A percentile compares a stretch with the other conserved stretches of the same genome.
Evolutionary conservation across 2,888 invertebrate genomes (phyloP).

Genomic region (Caradrina kadenii): DNA sequence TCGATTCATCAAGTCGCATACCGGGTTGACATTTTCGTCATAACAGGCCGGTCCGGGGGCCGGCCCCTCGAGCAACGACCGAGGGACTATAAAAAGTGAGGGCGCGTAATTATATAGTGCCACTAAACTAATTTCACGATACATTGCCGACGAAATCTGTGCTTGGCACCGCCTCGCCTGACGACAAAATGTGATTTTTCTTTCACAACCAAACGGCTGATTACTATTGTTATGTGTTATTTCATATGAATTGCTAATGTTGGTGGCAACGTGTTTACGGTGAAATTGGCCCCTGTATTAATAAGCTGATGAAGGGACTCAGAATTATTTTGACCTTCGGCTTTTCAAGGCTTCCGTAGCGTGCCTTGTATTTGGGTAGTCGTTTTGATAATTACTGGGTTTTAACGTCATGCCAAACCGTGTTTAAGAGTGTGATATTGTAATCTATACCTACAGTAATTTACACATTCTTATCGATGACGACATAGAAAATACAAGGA

Average conservation of each 20-base stretch:
- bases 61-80: constrained; percentile 65
- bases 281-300: constrained; percentile 76
- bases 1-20: constrained; percentile 89
- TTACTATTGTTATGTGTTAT: constrained; percentile 88
- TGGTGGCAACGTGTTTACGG: constrained; percentile 73
- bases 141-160: constrained; percentile 90
- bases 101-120: constrained; percentile 90
- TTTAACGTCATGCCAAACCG: constrained; percentile 49
- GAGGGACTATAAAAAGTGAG: constrained; percentile 87
- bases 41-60: constrained; percentile 81
- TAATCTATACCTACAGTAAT: constrained; percentile 41
- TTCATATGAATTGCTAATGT: constrained; percentile 88
- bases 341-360: constrained; percentile 71
- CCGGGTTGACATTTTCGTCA: constrained; percentile 89
- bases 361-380: constrained; percentile 56
- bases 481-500: constrained; percentile 4
- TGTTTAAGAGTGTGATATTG: constrained; percentile 41
- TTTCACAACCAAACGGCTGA: constrained; percentile 84
- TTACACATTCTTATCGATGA: constrained; percentile 26
- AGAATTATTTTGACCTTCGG: constrained; percentile 74
- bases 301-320: constrained; percentile 77
- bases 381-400: constrained; percentile 65
- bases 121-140: constrained; percentile 91
- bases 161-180: constrained; percentile 88
- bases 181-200: constrained; percentile 86